Evolutionary conservation across 92 coral and sea anemone genomes (phyloP).

Genomic region (Palythoa grandis): DNA sequence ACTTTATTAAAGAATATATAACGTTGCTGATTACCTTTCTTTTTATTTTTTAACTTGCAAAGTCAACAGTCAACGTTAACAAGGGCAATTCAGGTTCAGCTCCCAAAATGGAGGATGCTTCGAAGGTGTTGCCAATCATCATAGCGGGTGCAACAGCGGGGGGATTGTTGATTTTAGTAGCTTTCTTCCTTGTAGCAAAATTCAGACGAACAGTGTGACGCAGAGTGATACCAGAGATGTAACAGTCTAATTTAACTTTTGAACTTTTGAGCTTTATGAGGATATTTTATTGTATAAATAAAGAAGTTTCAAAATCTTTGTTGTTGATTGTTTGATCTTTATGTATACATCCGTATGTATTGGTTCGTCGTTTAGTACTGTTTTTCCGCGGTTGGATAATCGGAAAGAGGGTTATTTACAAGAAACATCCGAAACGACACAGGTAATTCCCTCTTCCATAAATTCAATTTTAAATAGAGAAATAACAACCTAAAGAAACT

Average conservation of each 20-base stretch:
- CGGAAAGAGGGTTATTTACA: too few relatives aligned
- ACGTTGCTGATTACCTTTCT: neutral
- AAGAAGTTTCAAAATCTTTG: neutral
- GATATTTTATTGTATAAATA: neutral
- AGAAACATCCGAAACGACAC: too few relatives aligned
- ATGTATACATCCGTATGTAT: too few relatives aligned
- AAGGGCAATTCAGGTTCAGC: neutral
- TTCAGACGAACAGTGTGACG: neutral
- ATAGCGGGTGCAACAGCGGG: constrained; percentile 3
- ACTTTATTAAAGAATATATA: neutral
- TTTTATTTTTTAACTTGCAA: neutral
- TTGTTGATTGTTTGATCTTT: too few relatives aligned
- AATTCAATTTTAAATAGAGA: too few relatives aligned
- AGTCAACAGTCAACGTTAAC: constrained; percentile 8
- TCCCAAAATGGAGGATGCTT: constrained; percentile 16
- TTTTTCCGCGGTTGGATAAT: too few relatives aligned
- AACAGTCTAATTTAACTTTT: neutral
- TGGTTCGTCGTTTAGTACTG: too few relatives aligned
- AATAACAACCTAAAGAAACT: too few relatives aligned
- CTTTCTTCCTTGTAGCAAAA: constrained; percentile 15
- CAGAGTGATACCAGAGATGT: neutral
- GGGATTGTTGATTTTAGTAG: constrained; percentile 17
- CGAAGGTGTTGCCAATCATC: constrained; percentile 23
- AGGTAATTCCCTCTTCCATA: too few relatives aligned
- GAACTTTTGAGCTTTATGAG: neutral